Evolutionary conservation across 2,888 invertebrate species (phyloP).

Genomic region (Limnephilus marmoratus): DNA sequence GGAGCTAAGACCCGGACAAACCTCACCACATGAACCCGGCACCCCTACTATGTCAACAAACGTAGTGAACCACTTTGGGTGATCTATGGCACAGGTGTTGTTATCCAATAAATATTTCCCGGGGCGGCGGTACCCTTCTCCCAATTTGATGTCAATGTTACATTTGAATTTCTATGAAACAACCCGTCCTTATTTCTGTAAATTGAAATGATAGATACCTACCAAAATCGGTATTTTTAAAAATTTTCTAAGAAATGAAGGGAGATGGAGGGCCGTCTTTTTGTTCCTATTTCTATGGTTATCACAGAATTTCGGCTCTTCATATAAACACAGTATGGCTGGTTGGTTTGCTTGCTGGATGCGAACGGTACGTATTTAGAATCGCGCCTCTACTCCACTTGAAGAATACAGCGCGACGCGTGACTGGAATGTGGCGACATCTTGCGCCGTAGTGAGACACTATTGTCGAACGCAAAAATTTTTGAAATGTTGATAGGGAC

Average conservation of each 20-base stretch:
- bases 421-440: conserved; percentile 30
- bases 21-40: no score
- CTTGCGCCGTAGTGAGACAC: conserved; percentile 13
- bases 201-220: no score
- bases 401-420: not conserved
- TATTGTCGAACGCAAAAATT: conserved; percentile 4
- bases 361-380: conserved; percentile 35
- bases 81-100: no score
- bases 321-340: not conserved
- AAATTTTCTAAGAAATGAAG: not conserved
- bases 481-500: not conserved
- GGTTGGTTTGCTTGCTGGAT: not conserved
- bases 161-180: no score
- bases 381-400: not conserved
- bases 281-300: not conserved
- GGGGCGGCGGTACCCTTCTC: no score
- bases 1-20: no score
- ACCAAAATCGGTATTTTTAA: no score
- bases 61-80: no score
- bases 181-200: no score
- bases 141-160: no score
- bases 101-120: no score
- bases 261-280: not conserved
- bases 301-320: not conserved
- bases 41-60: no score